Conservation (phyloP, 1,140 invertebrate species). For the Drosophila paulistorum region DNA sequence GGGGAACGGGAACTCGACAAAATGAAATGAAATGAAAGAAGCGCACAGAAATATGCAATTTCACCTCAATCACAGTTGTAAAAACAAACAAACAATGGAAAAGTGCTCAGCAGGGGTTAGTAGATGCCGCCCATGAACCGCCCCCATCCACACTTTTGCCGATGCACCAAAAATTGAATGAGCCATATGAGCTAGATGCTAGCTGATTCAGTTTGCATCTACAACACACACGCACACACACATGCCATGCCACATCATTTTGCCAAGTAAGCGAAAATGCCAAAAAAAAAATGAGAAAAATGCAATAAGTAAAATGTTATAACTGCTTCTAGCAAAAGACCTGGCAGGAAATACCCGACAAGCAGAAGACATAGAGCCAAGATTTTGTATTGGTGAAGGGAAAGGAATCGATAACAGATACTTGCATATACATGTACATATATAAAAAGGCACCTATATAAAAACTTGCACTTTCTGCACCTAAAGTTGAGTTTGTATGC, state of each 20-base stretch:
- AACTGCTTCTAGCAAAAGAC: slow-evolving; percentile 43
- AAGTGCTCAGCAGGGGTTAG: slow-evolving; percentile 35
- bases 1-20: slow-evolving; percentile 32
- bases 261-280: slow-evolving; percentile 55
- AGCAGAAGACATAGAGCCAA: not conserved
- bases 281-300: slow-evolving; percentile 40
- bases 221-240: not conserved
- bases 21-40: slow-evolving; percentile 73
- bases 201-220: slow-evolving; percentile 31
- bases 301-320: slow-evolving; percentile 78
- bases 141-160: not conserved
- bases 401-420: slow-evolving; percentile 4
- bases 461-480: slow-evolving; percentile 10
- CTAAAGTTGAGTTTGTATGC: not conserved
- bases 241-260: slow-evolving; percentile 45
- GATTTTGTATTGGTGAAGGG: not conserved
- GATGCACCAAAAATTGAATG: slow-evolving; percentile 20
- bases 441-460: not conserved
- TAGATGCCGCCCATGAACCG: not conserved
- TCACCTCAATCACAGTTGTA: slow-evolving; percentile 79
- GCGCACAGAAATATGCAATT: slow-evolving; percentile 79
- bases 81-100: slow-evolving; percentile 78
- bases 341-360: not conserved
- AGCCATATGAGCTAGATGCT: slow-evolving; percentile 60
- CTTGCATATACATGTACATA: not conserved